These are phyloP conservation scores for Falco concolor DNA, from an alignment of 2,797 vertebrate genomes.

Conservation along the genomic window DNA sequence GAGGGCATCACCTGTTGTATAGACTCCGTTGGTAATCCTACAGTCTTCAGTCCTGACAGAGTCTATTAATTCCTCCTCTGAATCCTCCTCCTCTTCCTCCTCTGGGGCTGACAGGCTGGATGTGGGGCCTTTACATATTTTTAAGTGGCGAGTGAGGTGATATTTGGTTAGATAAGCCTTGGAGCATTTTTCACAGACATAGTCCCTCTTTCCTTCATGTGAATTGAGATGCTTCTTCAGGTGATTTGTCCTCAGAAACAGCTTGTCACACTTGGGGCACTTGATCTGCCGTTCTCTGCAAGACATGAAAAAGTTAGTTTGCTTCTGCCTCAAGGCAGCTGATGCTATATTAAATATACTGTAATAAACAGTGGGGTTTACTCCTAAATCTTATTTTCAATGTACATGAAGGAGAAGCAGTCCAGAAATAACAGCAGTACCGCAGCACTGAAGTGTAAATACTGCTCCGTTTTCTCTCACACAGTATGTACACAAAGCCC, in stretches of 20 bases:
- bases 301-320: neutral
- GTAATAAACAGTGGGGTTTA: neutral
- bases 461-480: neutral
- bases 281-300: conserved; percentile 90
- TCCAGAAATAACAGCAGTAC: neutral
- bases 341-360: too few relatives aligned
- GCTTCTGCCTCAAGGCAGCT: neutral
- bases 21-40: conserved; percentile 58
- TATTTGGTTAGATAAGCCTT: conserved; percentile 98
- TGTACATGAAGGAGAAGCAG: neutral
- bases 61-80: conserved; percentile 73
- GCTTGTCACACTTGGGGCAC: conserved; percentile 95
- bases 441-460: neutral
- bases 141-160: conserved; percentile 95
- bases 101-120: conserved; percentile 71
- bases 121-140: conserved; percentile 95
- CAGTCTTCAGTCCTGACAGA: conserved; percentile 69
- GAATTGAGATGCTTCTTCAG: conserved; percentile 98
- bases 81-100: conserved; percentile 79
- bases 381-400: neutral
- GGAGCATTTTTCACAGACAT: conserved; percentile 95
- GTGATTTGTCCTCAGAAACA: conserved; percentile 93
- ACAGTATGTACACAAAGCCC: neutral
- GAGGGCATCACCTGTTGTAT: conserved; percentile 60
- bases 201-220: conserved; percentile 94